phyloP scores from a whole-genome alignment of 2,888 invertebrate species.

The Agriopis leucophaearia region DNA sequence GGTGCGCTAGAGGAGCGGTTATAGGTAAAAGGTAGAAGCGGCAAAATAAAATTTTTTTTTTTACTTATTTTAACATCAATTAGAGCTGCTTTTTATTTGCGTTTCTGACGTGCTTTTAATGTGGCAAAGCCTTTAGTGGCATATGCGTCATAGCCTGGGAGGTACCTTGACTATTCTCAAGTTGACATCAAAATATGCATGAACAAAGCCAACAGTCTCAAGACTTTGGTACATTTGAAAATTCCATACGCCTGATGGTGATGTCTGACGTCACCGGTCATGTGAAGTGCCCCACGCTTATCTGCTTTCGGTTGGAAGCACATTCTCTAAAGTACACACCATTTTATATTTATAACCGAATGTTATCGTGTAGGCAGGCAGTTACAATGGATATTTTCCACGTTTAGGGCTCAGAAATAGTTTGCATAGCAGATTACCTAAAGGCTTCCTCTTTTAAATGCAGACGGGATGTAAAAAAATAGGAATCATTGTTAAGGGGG shows the following conservation, averaged over 20 bases:
- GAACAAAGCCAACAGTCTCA: conserved; percentile 27
- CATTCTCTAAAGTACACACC: conserved; percentile 63
- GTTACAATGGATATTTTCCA: conserved; percentile 45
- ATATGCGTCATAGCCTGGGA: conserved; percentile 29
- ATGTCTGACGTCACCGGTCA: conserved; percentile 64
- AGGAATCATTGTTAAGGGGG: conserved; percentile 3
- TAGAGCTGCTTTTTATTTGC: not conserved
- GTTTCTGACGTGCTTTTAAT: not conserved
- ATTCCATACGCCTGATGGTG: conserved; percentile 38
- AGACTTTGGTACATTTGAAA: conserved; percentile 31
- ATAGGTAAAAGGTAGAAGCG: too few relatives aligned
- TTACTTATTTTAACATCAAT: not conserved
- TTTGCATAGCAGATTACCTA: conserved; percentile 42
- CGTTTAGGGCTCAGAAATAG: conserved; percentile 42
- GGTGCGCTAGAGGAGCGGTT: too few relatives aligned
- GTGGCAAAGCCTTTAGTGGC: not conserved
- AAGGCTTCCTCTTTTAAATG: conserved; percentile 35
- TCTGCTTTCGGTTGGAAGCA: conserved; percentile 71
- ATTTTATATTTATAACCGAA: conserved; percentile 61
- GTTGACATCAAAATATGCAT: conserved; percentile 36
- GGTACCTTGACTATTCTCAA: conserved; percentile 14
- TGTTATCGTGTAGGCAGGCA: conserved; percentile 54
- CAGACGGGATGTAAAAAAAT: conserved; percentile 13
- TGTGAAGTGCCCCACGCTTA: conserved; percentile 58
- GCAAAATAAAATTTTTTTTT: too few relatives aligned